phyloP scores from a whole-genome alignment of 2,113 vertebrate genomes.

The Anseranas semipalmata region DNA sequence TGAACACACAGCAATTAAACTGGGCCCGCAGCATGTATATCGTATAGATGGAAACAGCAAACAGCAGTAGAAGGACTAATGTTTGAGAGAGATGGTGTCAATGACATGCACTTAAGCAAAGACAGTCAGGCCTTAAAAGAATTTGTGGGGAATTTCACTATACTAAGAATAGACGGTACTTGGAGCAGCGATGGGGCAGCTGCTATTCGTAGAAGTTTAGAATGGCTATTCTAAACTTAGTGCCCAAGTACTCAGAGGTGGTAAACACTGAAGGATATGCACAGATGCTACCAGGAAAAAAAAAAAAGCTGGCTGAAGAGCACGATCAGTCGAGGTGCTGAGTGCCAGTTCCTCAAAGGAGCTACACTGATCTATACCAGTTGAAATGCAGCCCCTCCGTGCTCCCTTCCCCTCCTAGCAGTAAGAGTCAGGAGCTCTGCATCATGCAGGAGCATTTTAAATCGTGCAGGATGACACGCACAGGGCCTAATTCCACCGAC shows the following conservation, averaged over 20 bases:
- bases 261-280: conserved; percentile 21
- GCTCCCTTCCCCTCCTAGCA: neutral
- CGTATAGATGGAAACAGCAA: neutral
- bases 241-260: neutral
- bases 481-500: neutral
- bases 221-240: conserved; percentile 18
- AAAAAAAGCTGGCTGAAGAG: neutral
- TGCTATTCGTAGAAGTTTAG: conserved; percentile 42
- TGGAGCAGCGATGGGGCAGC: conserved; percentile 22
- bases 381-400: neutral
- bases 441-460: neutral
- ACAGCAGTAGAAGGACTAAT: neutral
- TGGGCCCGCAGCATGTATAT: neutral
- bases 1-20: neutral
- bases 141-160: conserved; percentile 18
- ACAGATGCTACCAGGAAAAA: conserved; percentile 1
- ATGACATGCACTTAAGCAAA: neutral
- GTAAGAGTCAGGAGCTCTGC: neutral
- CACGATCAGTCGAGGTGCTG: conserved; percentile 8
- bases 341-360: conserved; percentile 52
- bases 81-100: neutral
- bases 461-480: neutral
- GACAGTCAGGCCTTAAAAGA: conserved; percentile 7
- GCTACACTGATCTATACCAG: neutral
- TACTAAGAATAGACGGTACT: conserved; percentile 42